phyloP scores from a whole-genome alignment of 1,140 invertebrate genomes.

The Thaumetopoea pityocampa region DNA sequence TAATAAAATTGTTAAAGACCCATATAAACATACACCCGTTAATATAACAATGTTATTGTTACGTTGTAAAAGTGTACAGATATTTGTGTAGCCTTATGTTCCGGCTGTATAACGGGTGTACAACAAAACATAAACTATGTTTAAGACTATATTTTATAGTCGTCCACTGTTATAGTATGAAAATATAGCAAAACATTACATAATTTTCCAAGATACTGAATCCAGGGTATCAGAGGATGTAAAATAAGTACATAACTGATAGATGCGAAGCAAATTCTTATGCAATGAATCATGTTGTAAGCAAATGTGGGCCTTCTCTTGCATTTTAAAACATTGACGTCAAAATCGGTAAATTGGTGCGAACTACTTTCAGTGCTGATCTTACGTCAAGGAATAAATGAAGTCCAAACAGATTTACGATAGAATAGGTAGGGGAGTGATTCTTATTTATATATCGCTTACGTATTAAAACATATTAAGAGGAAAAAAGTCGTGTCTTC shows the following conservation, averaged over 20 bases:
- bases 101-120: slow-evolving; percentile 18
- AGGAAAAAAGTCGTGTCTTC: too few relatives aligned
- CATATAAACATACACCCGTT: too few relatives aligned
- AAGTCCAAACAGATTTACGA: slow-evolving; percentile 8
- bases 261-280: slow-evolving; percentile 18
- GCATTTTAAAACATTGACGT: slow-evolving; percentile 45
- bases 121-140: slow-evolving; percentile 31
- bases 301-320: slow-evolving; percentile 20
- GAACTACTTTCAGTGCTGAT: slow-evolving; percentile 19
- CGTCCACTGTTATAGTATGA: slow-evolving; percentile 21
- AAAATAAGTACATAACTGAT: slow-evolving; percentile 2
- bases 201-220: slow-evolving; percentile 4
- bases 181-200: slow-evolving; percentile 3
- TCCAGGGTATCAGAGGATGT: not conserved
- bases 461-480: too few relatives aligned
- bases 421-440: slow-evolving; percentile 4
- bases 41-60: too few relatives aligned
- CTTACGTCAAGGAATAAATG: slow-evolving; percentile 26
- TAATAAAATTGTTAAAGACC: too few relatives aligned
- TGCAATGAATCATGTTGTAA: slow-evolving; percentile 32
- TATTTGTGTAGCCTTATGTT: slow-evolving; percentile 9
- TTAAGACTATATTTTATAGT: slow-evolving; percentile 30
- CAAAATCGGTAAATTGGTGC: slow-evolving; percentile 25
- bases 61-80: too few relatives aligned
- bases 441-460: too few relatives aligned